Conservation (phyloP, 1,140 invertebrate genomes). For the Platyscapa corneri region DNA sequence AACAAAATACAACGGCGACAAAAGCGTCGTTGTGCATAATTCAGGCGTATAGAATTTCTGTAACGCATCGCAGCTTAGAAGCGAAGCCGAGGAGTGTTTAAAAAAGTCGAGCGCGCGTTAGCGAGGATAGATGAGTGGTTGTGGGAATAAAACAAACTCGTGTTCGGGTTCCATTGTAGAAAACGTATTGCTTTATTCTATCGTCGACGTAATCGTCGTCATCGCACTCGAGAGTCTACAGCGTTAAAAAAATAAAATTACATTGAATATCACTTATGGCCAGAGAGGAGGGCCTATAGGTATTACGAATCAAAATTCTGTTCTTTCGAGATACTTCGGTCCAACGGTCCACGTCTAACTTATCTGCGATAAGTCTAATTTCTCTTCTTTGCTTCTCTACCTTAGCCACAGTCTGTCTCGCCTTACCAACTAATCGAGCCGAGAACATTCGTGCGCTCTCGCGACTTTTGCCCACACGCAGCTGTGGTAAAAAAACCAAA, state of each 20-base stretch:
- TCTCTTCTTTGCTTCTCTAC: not conserved
- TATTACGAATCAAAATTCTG: slow-evolving; percentile 25
- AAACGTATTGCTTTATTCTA: slow-evolving; percentile 49
- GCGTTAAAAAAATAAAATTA: slow-evolving; percentile 51
- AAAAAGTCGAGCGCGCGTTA: too few species aligned
- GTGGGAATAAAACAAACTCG: not conserved
- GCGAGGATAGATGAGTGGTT: not conserved
- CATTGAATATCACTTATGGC: slow-evolving; percentile 37
- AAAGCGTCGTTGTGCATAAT: too few species aligned
- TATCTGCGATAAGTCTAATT: slow-evolving; percentile 14
- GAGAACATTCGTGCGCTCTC: too few species aligned
- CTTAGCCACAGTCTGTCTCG: too few species aligned
- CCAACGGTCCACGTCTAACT: not conserved
- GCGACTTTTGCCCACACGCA: too few species aligned
- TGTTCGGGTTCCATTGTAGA: slow-evolving; percentile 27
- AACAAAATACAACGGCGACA: too few species aligned
- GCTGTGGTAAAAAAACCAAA: too few species aligned
- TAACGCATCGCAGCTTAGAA: too few species aligned
- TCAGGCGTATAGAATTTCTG: too few species aligned
- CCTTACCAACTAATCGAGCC: not conserved
- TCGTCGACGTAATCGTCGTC: slow-evolving; percentile 39
- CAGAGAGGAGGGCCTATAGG: slow-evolving; percentile 17
- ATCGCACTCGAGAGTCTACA: slow-evolving; percentile 28
- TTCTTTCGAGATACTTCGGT: not conserved
- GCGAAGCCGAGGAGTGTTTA: too few species aligned